Percentiles rank a stretch among this genome's conserved stretches.
Evolutionary conservation across 2,797 vertebrate genomes (phyloP).

Genomic region (Chrysolophus pictus): DNA sequence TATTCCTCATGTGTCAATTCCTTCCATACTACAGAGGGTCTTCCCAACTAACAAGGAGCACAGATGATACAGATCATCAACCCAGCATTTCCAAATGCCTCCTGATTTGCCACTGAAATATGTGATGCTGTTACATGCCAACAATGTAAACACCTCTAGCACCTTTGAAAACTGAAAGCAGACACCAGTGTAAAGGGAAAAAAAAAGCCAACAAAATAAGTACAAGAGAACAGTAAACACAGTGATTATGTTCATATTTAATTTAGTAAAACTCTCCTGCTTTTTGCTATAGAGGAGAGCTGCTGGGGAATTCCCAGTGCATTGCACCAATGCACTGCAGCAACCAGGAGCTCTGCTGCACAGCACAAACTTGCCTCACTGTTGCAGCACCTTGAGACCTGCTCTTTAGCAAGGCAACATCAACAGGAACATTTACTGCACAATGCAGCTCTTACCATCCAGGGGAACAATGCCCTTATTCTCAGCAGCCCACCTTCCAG

Average conservation of each 20-base stretch:
- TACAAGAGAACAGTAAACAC: neutral
- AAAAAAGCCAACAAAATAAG: neutral
- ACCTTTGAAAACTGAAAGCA: neutral
- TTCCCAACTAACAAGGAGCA: neutral
- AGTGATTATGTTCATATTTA: neutral
- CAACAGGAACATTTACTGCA: neutral
- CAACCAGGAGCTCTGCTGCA: slow-evolving; percentile 6
- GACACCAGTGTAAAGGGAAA: neutral
- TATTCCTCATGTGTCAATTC: neutral
- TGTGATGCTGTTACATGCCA: neutral
- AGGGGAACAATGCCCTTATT: neutral
- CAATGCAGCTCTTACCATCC: neutral
- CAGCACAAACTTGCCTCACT: neutral
- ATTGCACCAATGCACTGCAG: neutral
- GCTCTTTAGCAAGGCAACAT: neutral
- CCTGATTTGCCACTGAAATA: neutral
- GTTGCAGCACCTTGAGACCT: neutral
- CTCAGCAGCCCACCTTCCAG: neutral
- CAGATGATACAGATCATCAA: neutral
- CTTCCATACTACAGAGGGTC: neutral
- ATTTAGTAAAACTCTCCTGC: neutral
- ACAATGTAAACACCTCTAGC: neutral
- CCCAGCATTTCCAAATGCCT: neutral
- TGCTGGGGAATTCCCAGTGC: neutral
- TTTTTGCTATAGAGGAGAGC: neutral